Evolutionary conservation across 2,113 vertebrate species (phyloP).

Genomic region (Panthera tigris): DNA sequence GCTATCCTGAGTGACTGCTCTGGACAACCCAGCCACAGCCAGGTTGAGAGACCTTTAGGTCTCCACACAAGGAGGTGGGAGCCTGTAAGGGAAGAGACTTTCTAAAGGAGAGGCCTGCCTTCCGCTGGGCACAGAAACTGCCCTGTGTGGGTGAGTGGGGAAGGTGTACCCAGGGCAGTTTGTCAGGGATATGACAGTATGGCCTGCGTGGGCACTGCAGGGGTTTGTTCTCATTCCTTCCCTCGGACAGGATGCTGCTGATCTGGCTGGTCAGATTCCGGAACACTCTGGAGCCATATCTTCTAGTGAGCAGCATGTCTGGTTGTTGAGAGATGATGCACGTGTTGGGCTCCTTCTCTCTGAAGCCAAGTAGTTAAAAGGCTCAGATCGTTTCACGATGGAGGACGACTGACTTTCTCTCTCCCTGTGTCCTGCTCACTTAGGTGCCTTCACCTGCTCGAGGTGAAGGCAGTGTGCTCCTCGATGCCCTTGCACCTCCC

Average conservation of each 20-base stretch:
- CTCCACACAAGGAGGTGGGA: rapidly evolving
- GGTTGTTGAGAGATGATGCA: neutral
- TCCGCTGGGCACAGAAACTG: neutral
- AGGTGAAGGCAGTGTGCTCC: too few relatives aligned
- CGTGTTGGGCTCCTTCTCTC: neutral
- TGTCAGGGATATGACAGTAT: neutral
- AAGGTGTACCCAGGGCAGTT: neutral
- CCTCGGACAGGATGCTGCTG: too few relatives aligned
- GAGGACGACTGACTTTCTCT: neutral
- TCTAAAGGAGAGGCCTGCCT: neutral
- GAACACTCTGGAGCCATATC: neutral
- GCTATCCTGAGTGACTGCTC: neutral
- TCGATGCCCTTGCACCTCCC: too few relatives aligned
- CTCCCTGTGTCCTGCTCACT: neutral
- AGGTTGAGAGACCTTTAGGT: neutral
- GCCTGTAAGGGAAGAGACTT: rapidly evolving
- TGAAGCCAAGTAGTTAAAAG: neutral
- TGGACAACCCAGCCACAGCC: neutral
- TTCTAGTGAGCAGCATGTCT: neutral
- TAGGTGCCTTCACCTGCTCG: neutral
- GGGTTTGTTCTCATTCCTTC: neutral
- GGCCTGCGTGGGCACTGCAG: neutral
- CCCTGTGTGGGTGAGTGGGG: rapidly evolving
- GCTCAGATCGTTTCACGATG: neutral
- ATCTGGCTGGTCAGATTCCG: neutral